Base-by-base conservation (phyloP, 2,113 vertebrate genomes). In the Gobiocypris rarus region DNA sequence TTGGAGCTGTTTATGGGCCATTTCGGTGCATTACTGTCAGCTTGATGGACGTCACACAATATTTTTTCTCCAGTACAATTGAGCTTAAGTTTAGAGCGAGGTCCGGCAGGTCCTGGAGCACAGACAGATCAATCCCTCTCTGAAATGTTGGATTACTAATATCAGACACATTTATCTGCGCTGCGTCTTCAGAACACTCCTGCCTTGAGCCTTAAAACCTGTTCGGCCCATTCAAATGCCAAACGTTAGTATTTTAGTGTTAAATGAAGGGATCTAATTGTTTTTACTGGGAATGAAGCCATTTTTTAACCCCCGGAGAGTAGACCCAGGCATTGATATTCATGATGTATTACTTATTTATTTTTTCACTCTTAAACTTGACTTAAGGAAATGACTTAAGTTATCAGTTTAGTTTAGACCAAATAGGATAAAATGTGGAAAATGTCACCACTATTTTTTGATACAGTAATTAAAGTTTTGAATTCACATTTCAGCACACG, bases 1-100 rank as follows among this genome's bases (percentile, higher is more conserved):
- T 94, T 93, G 93, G 92, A 91, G 88, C 92, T 93, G 91, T 93
- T 94, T 93, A 94, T 93, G 87, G 92, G 87, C 92, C 93, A 92
- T 92, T 94, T 93, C 89, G 87, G 92, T 93, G 92, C 92, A 94
- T 94, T 94, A 94, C 93, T 94, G 93, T 94, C 94, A 94, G 92
- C 92, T 92, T 94, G 93, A 94, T 94, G 89, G 90, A 94, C 92
- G 90, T 92, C 84, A 84, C 77, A 90, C 89, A 87, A 92, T 91
- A 84, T 86, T 89, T 80, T 43, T 89, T 87, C 91, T 90, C 80
- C 76, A 81, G 61, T 90, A 91, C 78, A 89, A 79, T 88, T 89
- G 85, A 75, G 83, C 84, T 89, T 91, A 92, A 93, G 89, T 92
- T 92, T 89, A 82, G 86, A 89, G 87, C 89, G 90, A 82, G 89